phyloP scores from a whole-genome alignment of 2,888 invertebrate genomes.

The Euproctis similis region DNA sequence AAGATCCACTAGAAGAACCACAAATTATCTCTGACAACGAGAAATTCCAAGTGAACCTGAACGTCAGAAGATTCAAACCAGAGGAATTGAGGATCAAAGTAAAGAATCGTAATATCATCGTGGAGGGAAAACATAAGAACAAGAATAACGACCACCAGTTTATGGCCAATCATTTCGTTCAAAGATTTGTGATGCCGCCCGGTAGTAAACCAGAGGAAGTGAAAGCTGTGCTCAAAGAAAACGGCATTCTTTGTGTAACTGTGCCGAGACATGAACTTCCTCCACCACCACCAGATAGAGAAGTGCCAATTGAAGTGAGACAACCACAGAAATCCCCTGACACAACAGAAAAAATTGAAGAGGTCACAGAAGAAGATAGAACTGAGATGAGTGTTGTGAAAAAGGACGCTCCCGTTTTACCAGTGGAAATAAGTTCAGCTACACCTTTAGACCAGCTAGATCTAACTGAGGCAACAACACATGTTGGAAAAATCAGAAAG shows the following conservation, averaged over 20 bases:
- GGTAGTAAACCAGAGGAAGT: conserved; percentile 61
- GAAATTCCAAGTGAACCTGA: conserved; percentile 49
- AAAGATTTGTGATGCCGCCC: conserved; percentile 53
- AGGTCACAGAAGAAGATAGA: conserved; percentile 23
- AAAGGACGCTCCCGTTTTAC: conserved; percentile 13
- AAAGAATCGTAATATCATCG: conserved; percentile 54
- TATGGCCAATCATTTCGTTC: conserved; percentile 59
- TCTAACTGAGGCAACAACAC: conserved; percentile 50
- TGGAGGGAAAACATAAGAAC: conserved; percentile 57
- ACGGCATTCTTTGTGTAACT: conserved; percentile 46
- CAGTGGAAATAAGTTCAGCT: conserved; percentile 19
- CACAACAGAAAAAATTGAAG: conserved; percentile 24
- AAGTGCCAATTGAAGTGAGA: conserved; percentile 54
- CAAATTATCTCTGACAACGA: conserved; percentile 51
- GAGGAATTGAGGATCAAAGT: conserved; percentile 60
- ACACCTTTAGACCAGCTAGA: conserved; percentile 46
- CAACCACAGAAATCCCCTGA: conserved; percentile 26
- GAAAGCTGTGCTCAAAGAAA: conserved; percentile 50
- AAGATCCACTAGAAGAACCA: conserved; percentile 51
- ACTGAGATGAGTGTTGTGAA: conserved; percentile 15
- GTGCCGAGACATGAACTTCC: conserved; percentile 61
- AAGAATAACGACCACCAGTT: conserved; percentile 40
- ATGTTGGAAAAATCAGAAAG: conserved; percentile 64
- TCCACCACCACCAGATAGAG: conserved; percentile 55
- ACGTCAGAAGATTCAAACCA: conserved; percentile 54